phyloP scores from a whole-genome alignment of 2,888 invertebrate species.

The Drosophila nr. perissopoda region DNA sequence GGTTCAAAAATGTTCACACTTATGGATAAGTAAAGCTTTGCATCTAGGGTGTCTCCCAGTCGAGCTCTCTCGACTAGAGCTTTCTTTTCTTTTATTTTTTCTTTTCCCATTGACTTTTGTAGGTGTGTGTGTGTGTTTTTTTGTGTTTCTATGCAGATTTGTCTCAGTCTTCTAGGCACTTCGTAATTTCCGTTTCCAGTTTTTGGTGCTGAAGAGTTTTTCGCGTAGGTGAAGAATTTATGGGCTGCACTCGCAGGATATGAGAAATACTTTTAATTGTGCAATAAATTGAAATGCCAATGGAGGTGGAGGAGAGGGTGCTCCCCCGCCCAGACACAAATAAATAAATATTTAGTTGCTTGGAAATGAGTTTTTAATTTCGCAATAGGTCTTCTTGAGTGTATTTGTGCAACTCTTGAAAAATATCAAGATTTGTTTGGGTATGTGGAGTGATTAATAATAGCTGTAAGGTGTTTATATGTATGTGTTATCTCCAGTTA shows the following conservation, averaged over 20 bases:
- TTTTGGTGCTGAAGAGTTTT: constrained; percentile 5
- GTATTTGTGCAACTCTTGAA: constrained; percentile 22
- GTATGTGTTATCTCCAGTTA: neutral
- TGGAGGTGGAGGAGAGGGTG: neutral
- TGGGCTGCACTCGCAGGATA: constrained; percentile 63
- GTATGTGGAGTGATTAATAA: neutral
- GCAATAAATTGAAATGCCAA: constrained; percentile 64
- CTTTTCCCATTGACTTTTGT: constrained; percentile 44
- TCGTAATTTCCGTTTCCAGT: constrained; percentile 60
- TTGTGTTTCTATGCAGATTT: constrained; percentile 7
- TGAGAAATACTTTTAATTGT: constrained; percentile 72
- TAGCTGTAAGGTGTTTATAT: neutral
- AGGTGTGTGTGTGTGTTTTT: neutral
- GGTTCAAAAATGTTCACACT: too few relatives aligned
- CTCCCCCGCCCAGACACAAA: neutral
- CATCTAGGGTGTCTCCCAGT: neutral
- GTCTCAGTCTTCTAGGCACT: constrained; percentile 41
- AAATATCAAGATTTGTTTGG: neutral
- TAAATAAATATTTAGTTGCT: constrained; percentile 52
- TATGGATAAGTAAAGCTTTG: neutral
- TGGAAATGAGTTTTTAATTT: constrained; percentile 50
- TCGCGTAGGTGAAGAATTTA: constrained; percentile 60
- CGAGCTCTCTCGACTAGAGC: neutral
- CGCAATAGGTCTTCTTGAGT: neutral
- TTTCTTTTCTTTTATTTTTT: constrained; percentile 39